A percentile compares a stretch with the other conserved stretches of the same genome.
Conservation (phyloP, 2,888 invertebrate species). For the Mimumesa dahlbomi region DNA sequence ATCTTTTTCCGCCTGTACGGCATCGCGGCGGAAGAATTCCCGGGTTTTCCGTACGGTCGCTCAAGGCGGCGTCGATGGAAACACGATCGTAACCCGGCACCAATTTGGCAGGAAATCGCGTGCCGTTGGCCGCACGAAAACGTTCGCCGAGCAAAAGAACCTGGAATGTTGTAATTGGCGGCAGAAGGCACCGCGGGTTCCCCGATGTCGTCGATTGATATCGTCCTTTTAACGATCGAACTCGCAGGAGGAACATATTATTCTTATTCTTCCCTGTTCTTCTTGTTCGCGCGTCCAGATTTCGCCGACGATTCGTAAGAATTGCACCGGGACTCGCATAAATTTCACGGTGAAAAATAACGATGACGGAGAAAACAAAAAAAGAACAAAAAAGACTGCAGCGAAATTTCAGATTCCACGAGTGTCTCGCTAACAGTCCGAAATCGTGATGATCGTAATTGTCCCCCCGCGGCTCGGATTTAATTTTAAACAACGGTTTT, state of each 20-base stretch:
- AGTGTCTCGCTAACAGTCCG: not conserved
- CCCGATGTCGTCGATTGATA: slow-evolving; percentile 74
- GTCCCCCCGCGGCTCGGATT: no score
- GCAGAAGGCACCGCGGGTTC: slow-evolving; percentile 66
- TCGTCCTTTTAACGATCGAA: slow-evolving; percentile 67
- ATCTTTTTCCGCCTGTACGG: no score
- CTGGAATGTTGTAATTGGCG: slow-evolving; percentile 74
- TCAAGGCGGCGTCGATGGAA: slow-evolving; percentile 67
- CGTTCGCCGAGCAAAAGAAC: slow-evolving; percentile 51
- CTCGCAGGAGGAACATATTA: slow-evolving; percentile 54
- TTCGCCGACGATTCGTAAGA: no score
- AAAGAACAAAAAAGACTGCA: no score
- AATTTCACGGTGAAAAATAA: no score
- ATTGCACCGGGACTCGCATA: no score
- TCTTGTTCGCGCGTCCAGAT: no score
- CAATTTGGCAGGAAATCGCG: slow-evolving; percentile 72
- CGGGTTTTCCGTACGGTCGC: slow-evolving; percentile 47
- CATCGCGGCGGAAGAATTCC: slow-evolving; percentile 9
- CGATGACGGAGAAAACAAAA: no score
- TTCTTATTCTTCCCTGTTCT: slow-evolving; percentile 33
- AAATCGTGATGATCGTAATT: no score
- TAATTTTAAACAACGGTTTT: not conserved
- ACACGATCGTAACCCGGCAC: slow-evolving; percentile 64
- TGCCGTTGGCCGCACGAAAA: slow-evolving; percentile 60
- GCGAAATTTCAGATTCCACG: not conserved